Conservation (phyloP, 2,888 invertebrate species). For the Drosophila parthenogenetica region DNA sequence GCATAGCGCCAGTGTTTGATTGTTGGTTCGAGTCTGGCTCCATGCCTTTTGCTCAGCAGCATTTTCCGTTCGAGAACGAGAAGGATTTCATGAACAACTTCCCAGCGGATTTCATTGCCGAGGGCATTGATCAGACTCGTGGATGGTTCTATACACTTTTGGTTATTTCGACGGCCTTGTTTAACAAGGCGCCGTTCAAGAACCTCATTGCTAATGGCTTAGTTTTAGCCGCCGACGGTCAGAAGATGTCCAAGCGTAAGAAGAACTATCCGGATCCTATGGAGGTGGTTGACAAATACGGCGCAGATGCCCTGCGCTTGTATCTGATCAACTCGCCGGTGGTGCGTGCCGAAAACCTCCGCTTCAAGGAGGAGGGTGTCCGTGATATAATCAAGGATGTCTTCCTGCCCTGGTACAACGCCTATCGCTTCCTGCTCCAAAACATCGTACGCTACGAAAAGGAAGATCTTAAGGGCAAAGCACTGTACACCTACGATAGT, state of each 20-base stretch:
- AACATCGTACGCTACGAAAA: slow-evolving; percentile 93
- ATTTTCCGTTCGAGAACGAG: slow-evolving; percentile 97
- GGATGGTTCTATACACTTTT: slow-evolving; percentile 99
- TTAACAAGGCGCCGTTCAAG: slow-evolving; percentile 98
- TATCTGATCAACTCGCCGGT: slow-evolving; percentile 99
- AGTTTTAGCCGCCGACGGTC: slow-evolving; percentile 98
- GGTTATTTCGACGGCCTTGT: slow-evolving; percentile 97
- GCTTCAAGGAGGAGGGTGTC: slow-evolving; percentile 99
- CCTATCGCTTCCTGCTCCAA: slow-evolving; percentile 96
- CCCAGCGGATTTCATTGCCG: slow-evolving; percentile 99
- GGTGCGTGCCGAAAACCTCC: slow-evolving; percentile 97
- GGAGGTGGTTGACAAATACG: slow-evolving; percentile 95
- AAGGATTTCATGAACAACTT: slow-evolving; percentile 95
- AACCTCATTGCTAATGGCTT: slow-evolving; percentile 98
- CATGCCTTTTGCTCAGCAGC: slow-evolving; percentile 99
- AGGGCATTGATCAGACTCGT: slow-evolving; percentile 98
- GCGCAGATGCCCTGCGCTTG: slow-evolving; percentile 97
- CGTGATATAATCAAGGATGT: slow-evolving; percentile 98
- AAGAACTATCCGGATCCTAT: slow-evolving; percentile 99
- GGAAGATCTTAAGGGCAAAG: slow-evolving; percentile 86
- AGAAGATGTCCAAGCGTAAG: slow-evolving; percentile 99
- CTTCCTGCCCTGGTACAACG: slow-evolving; percentile 98
- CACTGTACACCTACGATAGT: slow-evolving; percentile 87
- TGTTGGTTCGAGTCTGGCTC: slow-evolving; percentile 99
- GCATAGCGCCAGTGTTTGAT: slow-evolving; percentile 98